A percentile compares a stretch with the other conserved stretches of the same genome.
Conservation (phyloP, 2,888 invertebrate species). For the Apodemia duryi region DNA sequence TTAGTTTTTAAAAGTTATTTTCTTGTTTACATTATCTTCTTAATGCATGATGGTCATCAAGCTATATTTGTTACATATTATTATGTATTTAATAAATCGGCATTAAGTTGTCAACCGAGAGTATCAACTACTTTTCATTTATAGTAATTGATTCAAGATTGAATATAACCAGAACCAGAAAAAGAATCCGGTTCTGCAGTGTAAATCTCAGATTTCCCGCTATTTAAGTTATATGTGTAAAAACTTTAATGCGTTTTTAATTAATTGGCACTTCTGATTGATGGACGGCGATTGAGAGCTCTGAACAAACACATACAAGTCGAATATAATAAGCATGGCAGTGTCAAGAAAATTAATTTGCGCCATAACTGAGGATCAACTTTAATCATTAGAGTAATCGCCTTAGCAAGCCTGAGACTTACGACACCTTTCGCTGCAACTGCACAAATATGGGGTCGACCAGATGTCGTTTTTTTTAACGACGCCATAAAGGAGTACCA, state of each 20-base stretch:
- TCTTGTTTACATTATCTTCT: no score
- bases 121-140: constrained; percentile 49
- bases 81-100: constrained; percentile 31
- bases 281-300: constrained; percentile 36
- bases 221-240: constrained; percentile 45
- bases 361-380: constrained; percentile 37
- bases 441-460: constrained; percentile 44
- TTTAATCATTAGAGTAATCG: constrained; percentile 42
- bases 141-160: constrained; percentile 45
- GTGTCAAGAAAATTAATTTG: constrained; percentile 45
- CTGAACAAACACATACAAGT: constrained; percentile 37
- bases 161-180: constrained; percentile 37
- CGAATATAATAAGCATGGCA: constrained; percentile 28
- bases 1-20: no score
- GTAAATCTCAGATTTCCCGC: constrained; percentile 52
- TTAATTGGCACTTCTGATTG: constrained; percentile 48
- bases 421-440: constrained; percentile 49
- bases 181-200: constrained; percentile 40
- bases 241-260: constrained; percentile 58
- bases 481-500: constrained; percentile 43
- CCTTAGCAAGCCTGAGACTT: constrained; percentile 38
- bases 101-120: constrained; percentile 31
- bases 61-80: constrained; percentile 18
- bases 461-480: constrained; percentile 49
- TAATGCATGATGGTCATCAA: constrained; percentile 21